Conservation (phyloP, 1,140 invertebrate species). For the Scylla paramamosain region DNA sequence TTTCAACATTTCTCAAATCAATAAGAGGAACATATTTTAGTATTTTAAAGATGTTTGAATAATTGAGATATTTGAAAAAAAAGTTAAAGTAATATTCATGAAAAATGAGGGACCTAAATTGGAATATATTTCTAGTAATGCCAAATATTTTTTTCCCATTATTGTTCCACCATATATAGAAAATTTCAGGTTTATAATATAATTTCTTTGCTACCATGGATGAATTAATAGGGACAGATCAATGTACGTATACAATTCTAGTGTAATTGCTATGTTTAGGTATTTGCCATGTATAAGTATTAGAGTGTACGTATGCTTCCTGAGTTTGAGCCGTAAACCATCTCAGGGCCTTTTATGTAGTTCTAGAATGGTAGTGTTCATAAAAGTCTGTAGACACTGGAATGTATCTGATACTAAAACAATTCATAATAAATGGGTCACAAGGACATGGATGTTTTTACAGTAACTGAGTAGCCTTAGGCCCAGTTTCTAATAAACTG, state of each 20-base stretch:
- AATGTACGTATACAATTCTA: constrained; percentile 72
- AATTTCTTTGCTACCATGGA: constrained; percentile 70
- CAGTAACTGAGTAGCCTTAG: constrained; percentile 57
- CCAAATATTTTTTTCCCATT: neutral
- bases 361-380: constrained; percentile 68
- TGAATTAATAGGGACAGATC: constrained; percentile 73
- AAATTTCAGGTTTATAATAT: constrained; percentile 71
- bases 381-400: constrained; percentile 65
- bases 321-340: constrained; percentile 69
- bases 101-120: constrained; percentile 40
- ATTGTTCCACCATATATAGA: constrained; percentile 40
- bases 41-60: no score
- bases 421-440: constrained; percentile 69
- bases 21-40: no score
- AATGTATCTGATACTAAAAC: constrained; percentile 69
- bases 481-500: constrained; percentile 68
- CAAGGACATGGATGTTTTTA: constrained; percentile 57
- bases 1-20: neutral
- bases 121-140: constrained; percentile 49
- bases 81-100: no score
- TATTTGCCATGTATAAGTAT: constrained; percentile 71
- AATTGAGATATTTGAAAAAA: no score
- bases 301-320: constrained; percentile 71
- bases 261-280: constrained; percentile 64
- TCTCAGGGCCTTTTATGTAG: constrained; percentile 71